phyloP scores from a whole-genome alignment of 2,888 invertebrate genomes.

The Dryomyza anilis region DNA sequence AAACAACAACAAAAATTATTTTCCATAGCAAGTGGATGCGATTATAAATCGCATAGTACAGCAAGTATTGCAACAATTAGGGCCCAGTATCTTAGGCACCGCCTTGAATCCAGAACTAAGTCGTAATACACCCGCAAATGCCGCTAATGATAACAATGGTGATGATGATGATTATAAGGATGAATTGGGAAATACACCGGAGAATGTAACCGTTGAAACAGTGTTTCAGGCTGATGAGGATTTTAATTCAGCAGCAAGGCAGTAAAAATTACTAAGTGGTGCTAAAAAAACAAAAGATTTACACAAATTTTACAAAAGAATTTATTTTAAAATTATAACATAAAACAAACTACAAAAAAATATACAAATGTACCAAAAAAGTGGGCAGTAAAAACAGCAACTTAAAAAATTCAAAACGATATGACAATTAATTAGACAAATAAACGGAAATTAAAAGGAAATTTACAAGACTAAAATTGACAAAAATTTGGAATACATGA shows the following conservation, averaged over 20 bases:
- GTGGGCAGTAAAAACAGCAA: too few species aligned
- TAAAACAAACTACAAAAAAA: not conserved
- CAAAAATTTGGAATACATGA: too few species aligned
- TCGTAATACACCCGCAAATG: not conserved
- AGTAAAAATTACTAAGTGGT: too few species aligned
- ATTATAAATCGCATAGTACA: slow-evolving; percentile 54
- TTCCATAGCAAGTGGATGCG: slow-evolving; percentile 48
- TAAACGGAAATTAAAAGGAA: too few species aligned
- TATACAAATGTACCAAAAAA: not conserved
- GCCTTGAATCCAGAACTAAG: slow-evolving; percentile 46
- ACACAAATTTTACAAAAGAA: slow-evolving; percentile 20
- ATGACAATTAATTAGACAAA: too few species aligned
- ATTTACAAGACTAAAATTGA: too few species aligned
- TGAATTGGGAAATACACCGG: not conserved
- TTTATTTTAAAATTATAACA: not conserved
- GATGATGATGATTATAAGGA: slow-evolving; percentile 14
- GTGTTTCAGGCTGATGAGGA: slow-evolving; percentile 48
- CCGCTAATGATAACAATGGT: slow-evolving; percentile 5
- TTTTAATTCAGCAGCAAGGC: slow-evolving; percentile 34
- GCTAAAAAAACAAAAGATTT: slow-evolving; percentile 3
- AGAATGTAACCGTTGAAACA: slow-evolving; percentile 22
- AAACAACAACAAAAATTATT: not conserved
- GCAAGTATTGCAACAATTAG: slow-evolving; percentile 47
- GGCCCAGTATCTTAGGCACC: slow-evolving; percentile 50
- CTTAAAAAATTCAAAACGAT: too few species aligned